Evolutionary conservation across 2,113 vertebrate genomes (phyloP).

Genomic region (Petrocephalus microphthalmus): DNA sequence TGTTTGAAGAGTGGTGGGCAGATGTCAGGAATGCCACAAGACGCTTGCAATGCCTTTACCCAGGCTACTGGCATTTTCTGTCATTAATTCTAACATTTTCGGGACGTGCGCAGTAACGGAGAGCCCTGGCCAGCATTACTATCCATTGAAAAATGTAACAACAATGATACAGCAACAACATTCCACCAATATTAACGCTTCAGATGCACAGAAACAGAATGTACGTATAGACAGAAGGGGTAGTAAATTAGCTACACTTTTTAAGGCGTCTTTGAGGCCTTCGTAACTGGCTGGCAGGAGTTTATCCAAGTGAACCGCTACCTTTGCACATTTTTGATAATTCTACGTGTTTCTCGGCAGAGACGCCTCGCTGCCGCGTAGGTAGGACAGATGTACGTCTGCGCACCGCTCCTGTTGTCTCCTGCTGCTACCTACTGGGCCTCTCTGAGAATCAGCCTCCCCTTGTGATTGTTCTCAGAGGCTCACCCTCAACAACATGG

Average conservation of each 20-base stretch:
- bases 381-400: neutral
- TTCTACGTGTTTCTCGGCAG: neutral
- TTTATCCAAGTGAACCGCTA: neutral
- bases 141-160: neutral
- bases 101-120: neutral
- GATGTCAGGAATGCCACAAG: conserved; percentile 23
- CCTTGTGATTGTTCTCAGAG: neutral
- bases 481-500: neutral
- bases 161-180: neutral
- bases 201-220: neutral
- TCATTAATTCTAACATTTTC: conserved; percentile 23
- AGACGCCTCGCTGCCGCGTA: no score
- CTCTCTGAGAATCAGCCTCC: neutral
- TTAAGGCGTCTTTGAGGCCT: neutral
- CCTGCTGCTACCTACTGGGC: neutral
- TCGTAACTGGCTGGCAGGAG: neutral
- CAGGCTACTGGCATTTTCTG: conserved; percentile 23
- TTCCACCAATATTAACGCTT: neutral
- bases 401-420: neutral
- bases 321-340: neutral
- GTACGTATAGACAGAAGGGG: neutral
- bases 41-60: conserved; percentile 10
- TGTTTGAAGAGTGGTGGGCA: conserved; percentile 27
- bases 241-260: neutral
- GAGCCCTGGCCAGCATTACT: neutral